These are phyloP conservation scores for Nilaparvata lugens DNA, from an alignment of 1,140 invertebrate species.

Conservation along the genomic window DNA sequence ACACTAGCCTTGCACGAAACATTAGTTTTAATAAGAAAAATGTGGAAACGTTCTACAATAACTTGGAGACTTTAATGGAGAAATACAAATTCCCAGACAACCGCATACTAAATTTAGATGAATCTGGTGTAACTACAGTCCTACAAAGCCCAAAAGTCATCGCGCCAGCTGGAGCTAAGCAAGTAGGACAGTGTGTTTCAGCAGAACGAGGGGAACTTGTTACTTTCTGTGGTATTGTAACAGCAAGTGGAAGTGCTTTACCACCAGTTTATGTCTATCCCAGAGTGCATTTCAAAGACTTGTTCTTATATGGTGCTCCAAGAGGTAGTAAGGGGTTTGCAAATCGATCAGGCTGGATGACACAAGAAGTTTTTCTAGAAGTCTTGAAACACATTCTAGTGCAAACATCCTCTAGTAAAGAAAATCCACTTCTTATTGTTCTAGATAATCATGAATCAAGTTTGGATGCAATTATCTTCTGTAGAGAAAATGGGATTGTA, in stretches of 20 bases:
- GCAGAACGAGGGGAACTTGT: conserved; percentile 28
- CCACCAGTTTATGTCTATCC: conserved; percentile 32
- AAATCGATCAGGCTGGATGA: conserved; percentile 15
- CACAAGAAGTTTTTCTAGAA: background rate
- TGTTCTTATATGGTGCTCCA: conserved; percentile 28
- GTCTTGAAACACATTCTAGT: conserved; percentile 26
- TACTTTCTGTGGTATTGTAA: conserved; percentile 23
- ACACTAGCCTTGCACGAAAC: too few relatives aligned
- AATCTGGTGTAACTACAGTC: conserved; percentile 27
- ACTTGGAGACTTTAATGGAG: conserved; percentile 14
- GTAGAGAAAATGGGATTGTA: too few relatives aligned
- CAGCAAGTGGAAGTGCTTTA: conserved; percentile 26
- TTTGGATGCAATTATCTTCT: too few relatives aligned
- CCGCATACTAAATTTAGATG: conserved; percentile 29
- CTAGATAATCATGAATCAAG: too few relatives aligned
- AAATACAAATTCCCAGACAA: background rate
- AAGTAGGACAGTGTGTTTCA: conserved; percentile 25
- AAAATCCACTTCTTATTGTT: too few relatives aligned
- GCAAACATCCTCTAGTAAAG: too few relatives aligned
- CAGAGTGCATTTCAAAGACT: conserved; percentile 23
- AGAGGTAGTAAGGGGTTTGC: conserved; percentile 19
- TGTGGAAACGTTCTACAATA: conserved; percentile 16
- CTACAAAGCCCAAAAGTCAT: conserved; percentile 28
- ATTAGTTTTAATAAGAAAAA: conserved; percentile 29
- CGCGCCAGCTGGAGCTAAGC: conserved; percentile 25